A percentile compares a stretch with the other conserved stretches of the same genome.
These are phyloP conservation scores for Meda fulgida DNA, from an alignment of 2,797 vertebrate genomes.

Conservation along the genomic window DNA sequence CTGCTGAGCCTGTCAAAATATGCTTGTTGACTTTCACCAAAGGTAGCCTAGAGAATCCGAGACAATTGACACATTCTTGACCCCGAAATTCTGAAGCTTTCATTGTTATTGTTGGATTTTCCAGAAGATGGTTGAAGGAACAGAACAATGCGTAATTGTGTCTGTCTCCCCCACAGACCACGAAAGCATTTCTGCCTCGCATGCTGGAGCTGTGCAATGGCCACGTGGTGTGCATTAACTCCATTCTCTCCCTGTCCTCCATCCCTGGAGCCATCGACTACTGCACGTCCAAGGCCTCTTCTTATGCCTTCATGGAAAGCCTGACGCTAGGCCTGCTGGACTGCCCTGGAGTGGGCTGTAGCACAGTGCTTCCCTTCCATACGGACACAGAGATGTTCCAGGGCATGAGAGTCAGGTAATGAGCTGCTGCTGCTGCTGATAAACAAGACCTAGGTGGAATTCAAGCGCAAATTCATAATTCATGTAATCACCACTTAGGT, in stretches of 20 bases:
- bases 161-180: slow-evolving; percentile 80
- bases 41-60: slow-evolving; percentile 47
- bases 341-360: slow-evolving; percentile 94
- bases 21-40: slow-evolving; percentile 51
- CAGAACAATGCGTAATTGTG: slow-evolving; percentile 50
- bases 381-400: slow-evolving; percentile 90
- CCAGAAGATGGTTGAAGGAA: slow-evolving; percentile 47
- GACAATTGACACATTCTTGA: slow-evolving; percentile 20
- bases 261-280: slow-evolving; percentile 98
- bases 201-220: slow-evolving; percentile 97
- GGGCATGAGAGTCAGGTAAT: slow-evolving; percentile 69
- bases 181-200: slow-evolving; percentile 95
- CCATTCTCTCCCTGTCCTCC: slow-evolving; percentile 93
- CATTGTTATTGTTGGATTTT: slow-evolving; percentile 52
- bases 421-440: background rate
- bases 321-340: slow-evolving; percentile 94
- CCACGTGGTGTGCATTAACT: slow-evolving; percentile 97
- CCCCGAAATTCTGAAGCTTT: slow-evolving; percentile 11
- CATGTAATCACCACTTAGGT: slow-evolving; percentile 73
- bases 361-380: slow-evolving; percentile 96
- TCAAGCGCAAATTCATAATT: background rate
- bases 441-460: background rate
- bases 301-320: slow-evolving; percentile 98
- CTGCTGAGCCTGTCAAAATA: slow-evolving; percentile 59
- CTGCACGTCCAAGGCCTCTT: slow-evolving; percentile 96